Conservation (phyloP, 2,113 vertebrate species). For the Pyrgilauda ruficollis region DNA sequence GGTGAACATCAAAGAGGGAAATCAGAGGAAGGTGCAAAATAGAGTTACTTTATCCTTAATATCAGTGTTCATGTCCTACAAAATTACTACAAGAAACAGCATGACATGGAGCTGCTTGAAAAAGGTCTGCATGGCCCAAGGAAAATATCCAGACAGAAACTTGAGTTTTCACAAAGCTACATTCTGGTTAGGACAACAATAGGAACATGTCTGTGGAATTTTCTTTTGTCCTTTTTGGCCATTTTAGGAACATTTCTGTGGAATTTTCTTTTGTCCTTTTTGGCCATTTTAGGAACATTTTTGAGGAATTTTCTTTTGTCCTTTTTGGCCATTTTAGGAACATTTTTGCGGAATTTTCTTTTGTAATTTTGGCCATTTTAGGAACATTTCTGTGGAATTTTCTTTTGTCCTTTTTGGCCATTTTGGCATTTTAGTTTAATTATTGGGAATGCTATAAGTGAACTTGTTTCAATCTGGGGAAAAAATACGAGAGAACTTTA, state of each 20-base stretch:
- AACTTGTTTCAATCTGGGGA: background rate
- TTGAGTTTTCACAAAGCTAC: background rate
- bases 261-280: background rate
- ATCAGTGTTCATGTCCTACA: constrained; percentile 43
- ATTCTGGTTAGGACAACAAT: background rate
- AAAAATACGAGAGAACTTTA: background rate
- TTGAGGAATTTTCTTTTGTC: no score
- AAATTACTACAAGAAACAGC: constrained; percentile 40
- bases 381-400: background rate
- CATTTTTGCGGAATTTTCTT: background rate
- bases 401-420: background rate
- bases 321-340: background rate
- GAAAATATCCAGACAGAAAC: background rate
- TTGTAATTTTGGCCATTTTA: background rate
- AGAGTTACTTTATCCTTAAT: constrained; percentile 12
- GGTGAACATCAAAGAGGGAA: constrained; percentile 37
- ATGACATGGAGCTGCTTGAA: background rate
- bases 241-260: background rate
- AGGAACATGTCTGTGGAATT: background rate
- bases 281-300: background rate
- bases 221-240: background rate
- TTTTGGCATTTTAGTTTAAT: background rate
- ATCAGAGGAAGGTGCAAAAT: constrained; percentile 35
- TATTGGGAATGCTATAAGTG: background rate
- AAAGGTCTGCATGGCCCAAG: background rate